Conservation (phyloP, 2,888 invertebrate genomes). For the Brachypalpus laphriformis region DNA sequence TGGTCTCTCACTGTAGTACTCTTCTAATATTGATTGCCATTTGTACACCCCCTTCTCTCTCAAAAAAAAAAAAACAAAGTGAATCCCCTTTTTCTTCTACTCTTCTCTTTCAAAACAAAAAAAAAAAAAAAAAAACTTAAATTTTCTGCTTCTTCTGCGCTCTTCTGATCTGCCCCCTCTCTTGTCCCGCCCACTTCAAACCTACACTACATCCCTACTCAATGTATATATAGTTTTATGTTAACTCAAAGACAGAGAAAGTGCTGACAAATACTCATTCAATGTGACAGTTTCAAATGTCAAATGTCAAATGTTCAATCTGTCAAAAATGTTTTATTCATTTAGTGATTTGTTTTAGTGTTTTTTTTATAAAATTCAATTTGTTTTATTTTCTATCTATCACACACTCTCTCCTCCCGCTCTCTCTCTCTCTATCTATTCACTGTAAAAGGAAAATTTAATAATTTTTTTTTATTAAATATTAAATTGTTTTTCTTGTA, state of each 20-base stretch:
- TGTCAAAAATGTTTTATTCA: constrained; percentile 32
- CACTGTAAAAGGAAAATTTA: constrained; percentile 41
- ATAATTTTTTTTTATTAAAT: constrained; percentile 62
- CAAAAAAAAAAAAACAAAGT: constrained; percentile 31
- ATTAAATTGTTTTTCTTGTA: constrained; percentile 38
- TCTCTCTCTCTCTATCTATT: not conserved
- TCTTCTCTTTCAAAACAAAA: not conserved
- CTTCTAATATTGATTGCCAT: constrained; percentile 63
- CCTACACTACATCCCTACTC: constrained; percentile 15
- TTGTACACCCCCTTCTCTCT: constrained; percentile 23
- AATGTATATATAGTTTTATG: constrained; percentile 64
- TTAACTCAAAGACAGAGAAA: constrained; percentile 45
- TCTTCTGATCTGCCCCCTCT: constrained; percentile 46
- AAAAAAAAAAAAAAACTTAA: constrained; percentile 28
- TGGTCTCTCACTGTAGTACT: constrained; percentile 53
- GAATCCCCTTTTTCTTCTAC: not conserved
- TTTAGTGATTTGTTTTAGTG: constrained; percentile 23
- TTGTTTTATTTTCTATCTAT: not conserved
- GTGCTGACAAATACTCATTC: constrained; percentile 45
- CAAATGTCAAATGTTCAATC: constrained; percentile 17
- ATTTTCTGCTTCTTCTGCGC: not conserved
- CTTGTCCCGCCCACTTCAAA: not conserved
- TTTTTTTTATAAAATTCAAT: constrained; percentile 17
- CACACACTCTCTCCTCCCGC: not conserved
- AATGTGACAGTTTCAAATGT: constrained; percentile 4